Percentiles rank a stretch among this genome's conserved stretches.
phyloP scores from a whole-genome alignment of 2,113 vertebrate species.

The Dendrocopos noguchii region DNA sequence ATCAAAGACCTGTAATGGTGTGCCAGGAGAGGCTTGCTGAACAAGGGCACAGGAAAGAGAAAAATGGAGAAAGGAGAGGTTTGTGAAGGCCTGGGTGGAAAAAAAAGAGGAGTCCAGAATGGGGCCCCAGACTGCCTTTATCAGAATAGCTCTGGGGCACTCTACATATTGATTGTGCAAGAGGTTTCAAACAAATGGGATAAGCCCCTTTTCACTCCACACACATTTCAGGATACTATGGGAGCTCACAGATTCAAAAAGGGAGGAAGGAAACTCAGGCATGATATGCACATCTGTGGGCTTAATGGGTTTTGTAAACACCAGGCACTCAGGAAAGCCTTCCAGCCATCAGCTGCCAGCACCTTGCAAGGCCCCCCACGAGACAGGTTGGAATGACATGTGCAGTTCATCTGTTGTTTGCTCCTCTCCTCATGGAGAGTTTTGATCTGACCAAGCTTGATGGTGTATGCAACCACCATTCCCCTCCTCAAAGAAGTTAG shows the following conservation, averaged over 20 bases:
- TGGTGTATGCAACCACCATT: fast-evolving
- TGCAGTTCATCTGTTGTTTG: background rate
- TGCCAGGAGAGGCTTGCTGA: background rate
- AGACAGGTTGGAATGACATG: background rate
- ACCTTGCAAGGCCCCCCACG: no score
- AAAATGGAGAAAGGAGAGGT: background rate
- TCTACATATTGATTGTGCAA: background rate
- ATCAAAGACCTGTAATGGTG: background rate
- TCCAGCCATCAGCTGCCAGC: background rate
- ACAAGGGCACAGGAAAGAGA: background rate
- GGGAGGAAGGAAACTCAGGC: background rate
- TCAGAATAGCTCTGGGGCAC: background rate
- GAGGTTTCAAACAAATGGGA: background rate
- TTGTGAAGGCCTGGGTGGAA: background rate
- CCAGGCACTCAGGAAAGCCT: background rate
- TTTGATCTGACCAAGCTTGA: background rate
- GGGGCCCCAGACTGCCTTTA: background rate
- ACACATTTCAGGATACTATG: background rate
- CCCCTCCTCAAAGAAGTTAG: background rate
- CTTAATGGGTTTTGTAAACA: background rate
- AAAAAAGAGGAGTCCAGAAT: background rate
- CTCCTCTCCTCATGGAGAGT: background rate
- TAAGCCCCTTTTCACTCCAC: background rate
- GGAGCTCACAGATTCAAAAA: background rate
- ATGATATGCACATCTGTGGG: background rate